Evolutionary conservation across 2,797 vertebrate genomes (phyloP), one percentile per base, ranked within the genome.

Genomic region (Apodemus agrarius): DNA sequence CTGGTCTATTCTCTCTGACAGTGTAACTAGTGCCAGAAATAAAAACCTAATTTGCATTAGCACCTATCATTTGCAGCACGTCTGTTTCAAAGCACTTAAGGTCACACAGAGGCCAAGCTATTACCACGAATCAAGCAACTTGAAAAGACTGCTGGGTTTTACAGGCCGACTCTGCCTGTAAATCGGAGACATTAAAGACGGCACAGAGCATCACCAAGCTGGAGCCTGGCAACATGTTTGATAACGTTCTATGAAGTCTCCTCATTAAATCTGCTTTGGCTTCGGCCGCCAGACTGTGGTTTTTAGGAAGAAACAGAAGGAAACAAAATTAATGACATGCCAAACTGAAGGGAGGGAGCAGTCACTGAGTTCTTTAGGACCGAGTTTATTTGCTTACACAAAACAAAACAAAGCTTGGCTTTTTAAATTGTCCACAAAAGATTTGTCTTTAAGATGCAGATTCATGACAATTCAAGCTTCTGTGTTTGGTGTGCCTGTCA

Each of bases 191-290:
- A 61, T 86, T 89, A 90, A 79, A 94, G 91, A 52, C 63, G 37
- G 78, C 52, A 34, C 31, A 59, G 79, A 14, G 76, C 16, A 19
- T 79, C 59, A 65, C 13, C 43, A 26, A 6, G 83, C 29, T 49
- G 54, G 59, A 59, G 43, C 49, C 54, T 69, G 40, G 52, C 21
- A 81, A n/a, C 79, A 10, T 24, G 74, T 65, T 76, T 85, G 81
- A 90, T 10, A 67, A 54, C 63, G 19, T 74, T 89, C 74, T 95
- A 8, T 94, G 90, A 93, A 92, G 94, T 84, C 82, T 72, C 89
- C 89, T 95, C 67, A 90, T 94, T 95, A 94, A 91, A 86, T 76
- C 46, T 95, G 85, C 91, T 46, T 88, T 92, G 90, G 91, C 93
- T 69, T 96, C 49, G 61, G 17, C 52, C 59, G 82, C 63, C 54